A percentile compares a stretch with the other conserved stretches of the same genome.
phyloP scores from a whole-genome alignment of 2,113 vertebrate species.

The Pholis gunnellus region DNA sequence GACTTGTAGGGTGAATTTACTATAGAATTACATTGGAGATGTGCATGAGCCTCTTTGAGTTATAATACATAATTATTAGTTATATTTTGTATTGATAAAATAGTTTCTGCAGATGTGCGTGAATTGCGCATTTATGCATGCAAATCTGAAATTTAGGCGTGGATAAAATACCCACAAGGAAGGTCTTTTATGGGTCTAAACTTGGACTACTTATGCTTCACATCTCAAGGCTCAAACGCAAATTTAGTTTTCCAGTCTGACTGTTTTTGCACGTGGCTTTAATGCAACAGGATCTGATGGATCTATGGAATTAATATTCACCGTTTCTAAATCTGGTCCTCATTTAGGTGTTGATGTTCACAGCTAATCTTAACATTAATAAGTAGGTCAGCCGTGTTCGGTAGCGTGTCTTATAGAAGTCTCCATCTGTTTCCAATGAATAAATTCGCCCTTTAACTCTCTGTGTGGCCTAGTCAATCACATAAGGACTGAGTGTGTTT shows the following conservation, averaged over 20 bases:
- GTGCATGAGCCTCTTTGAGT: neutral
- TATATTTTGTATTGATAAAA: neutral
- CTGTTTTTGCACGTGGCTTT: neutral
- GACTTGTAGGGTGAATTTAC: neutral
- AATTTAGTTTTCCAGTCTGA: neutral
- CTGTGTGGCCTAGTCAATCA: slow-evolving; percentile 81
- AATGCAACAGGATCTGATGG: slow-evolving; percentile 10
- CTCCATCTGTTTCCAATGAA: slow-evolving; percentile 77
- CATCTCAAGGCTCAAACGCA: neutral
- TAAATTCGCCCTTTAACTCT: slow-evolving; percentile 72
- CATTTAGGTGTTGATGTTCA: slow-evolving; percentile 66
- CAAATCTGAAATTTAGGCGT: neutral
- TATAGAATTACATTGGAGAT: neutral
- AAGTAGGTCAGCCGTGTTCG: slow-evolving; percentile 68
- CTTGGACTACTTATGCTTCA: neutral
- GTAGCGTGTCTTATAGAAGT: slow-evolving; percentile 65
- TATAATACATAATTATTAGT: neutral
- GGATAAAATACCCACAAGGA: neutral
- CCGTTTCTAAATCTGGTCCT: slow-evolving; percentile 34
- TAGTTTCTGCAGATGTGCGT: neutral
- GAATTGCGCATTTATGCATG: slow-evolving; percentile 37
- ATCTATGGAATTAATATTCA: slow-evolving; percentile 34
- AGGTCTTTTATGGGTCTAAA: neutral
- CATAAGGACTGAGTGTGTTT: slow-evolving; percentile 11
- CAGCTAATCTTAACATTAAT: slow-evolving; percentile 64